These are phyloP conservation scores for Archips crataeganus DNA, from an alignment of 2,888 invertebrate species.

Conservation along the genomic window DNA sequence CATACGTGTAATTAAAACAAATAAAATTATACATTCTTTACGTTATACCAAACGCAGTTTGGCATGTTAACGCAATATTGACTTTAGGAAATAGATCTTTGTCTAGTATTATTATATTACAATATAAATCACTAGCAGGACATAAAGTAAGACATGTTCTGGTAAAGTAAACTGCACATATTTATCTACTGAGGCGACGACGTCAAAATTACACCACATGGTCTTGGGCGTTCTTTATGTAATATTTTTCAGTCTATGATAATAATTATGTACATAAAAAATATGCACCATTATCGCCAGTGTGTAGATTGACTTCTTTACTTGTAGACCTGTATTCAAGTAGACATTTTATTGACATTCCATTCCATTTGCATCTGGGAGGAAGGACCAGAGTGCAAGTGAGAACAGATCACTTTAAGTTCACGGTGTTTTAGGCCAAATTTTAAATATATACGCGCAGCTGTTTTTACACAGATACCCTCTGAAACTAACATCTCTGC, in stretches of 20 bases:
- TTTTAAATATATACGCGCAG: background rate
- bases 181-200: background rate
- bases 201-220: background rate
- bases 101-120: background rate
- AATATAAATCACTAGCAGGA: conserved; percentile 1
- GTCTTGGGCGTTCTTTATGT: no score
- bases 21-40: conserved; percentile 1
- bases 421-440: no score
- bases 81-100: background rate
- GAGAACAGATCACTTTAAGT: no score
- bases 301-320: background rate
- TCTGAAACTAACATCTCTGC: background rate
- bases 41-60: conserved; percentile 6
- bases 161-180: background rate
- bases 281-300: no score
- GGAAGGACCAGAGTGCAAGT: no score
- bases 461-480: background rate
- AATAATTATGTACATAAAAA: no score
- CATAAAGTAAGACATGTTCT: background rate
- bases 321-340: background rate
- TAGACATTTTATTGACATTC: no score
- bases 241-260: no score
- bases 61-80: background rate
- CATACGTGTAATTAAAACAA: background rate
- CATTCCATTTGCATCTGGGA: no score